Conservation (phyloP, 2,113 vertebrate genomes). For the Strigops habroptila region DNA sequence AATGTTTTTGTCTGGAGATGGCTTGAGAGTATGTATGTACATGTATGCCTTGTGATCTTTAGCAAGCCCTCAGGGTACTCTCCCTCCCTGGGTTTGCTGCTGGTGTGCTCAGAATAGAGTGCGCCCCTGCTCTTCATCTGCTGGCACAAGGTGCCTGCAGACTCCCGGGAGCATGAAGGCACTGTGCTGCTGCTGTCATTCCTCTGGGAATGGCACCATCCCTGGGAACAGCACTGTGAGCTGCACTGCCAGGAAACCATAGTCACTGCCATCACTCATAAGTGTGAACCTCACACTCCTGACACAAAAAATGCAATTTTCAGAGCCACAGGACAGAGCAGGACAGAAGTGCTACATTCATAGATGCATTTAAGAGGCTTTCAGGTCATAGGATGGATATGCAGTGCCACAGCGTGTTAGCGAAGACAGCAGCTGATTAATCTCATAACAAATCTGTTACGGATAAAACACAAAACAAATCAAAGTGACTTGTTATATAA, state of each 20-base stretch:
- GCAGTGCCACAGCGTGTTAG: accelerated
- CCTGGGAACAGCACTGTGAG: accelerated
- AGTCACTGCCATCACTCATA: not conserved
- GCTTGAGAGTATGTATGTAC: not conserved
- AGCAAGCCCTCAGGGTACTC: accelerated
- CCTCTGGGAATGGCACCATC: too few species aligned
- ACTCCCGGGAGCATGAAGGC: accelerated
- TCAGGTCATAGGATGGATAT: not conserved
- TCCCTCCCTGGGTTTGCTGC: not conserved
- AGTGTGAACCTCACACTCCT: accelerated
- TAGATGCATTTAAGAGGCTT: not conserved
- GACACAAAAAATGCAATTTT: not conserved
- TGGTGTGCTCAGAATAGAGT: accelerated
- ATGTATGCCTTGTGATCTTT: accelerated
- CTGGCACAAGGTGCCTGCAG: accelerated
- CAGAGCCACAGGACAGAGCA: not conserved
- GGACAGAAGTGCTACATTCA: not conserved
- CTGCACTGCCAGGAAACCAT: accelerated
- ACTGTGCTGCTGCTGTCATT: accelerated
- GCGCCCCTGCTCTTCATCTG: accelerated
- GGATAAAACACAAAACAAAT: conserved; percentile 30
- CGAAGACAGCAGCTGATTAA: not conserved
- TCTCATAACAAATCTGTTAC: not conserved
- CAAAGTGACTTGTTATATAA: conserved; percentile 24
- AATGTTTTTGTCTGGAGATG: not conserved